Evolutionary conservation across 2,888 invertebrate genomes (phyloP), one percentile per base, ranked within the genome.

Genomic region (Nematopogon swammerdamellus): DNA sequence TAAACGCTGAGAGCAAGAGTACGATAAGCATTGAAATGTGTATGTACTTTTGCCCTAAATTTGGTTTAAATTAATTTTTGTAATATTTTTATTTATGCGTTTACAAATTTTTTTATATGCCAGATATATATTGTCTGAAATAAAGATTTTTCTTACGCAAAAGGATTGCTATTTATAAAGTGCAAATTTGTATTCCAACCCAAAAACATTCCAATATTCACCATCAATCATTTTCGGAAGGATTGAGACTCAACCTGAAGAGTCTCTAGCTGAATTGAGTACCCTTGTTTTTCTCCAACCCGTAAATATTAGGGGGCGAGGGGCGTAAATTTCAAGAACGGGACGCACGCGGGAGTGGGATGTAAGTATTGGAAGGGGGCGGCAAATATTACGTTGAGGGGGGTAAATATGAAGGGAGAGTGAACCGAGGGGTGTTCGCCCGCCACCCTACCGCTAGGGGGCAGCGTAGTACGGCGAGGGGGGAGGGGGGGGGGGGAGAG

Each of bases 271-370:
- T 14, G 36, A 36, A 36, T 36, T 36, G 11, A 76, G 76, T 77
- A 75, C 79, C 79, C 79, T 77, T 79, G 79, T 79, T 79, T 79
- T 79, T 77, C 79, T 79, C 75, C 72, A 76, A 74, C 71, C 77
- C 79, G 79, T 76, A 77, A 79, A 79, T 77, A 75, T 74, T 73
- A 14, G 79, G 79, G 74, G 79, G 36, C 36, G 36, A 36, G 36
- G 36, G 36, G 36, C 36, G 36, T 36, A 36, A 36, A 36, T 14
- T 75, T 73, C 71, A 63, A 65, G 72, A 36, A 36, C 36, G 75
- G 74, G 70, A 36, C 36, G 36, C 36, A 36, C 36, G 76, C 79
- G 79, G n/a, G n/a, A n/a, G n/a, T n/a, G n/a, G n/a, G 79, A 79
- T 75, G 77, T 77, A 79, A 77, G 79, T 76, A 79, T 70, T 61